Percentiles rank a stretch among this genome's conserved stretches.
Evolutionary conservation across 2,113 vertebrate genomes (phyloP).

Genomic region (Mormyrus iriodes): DNA sequence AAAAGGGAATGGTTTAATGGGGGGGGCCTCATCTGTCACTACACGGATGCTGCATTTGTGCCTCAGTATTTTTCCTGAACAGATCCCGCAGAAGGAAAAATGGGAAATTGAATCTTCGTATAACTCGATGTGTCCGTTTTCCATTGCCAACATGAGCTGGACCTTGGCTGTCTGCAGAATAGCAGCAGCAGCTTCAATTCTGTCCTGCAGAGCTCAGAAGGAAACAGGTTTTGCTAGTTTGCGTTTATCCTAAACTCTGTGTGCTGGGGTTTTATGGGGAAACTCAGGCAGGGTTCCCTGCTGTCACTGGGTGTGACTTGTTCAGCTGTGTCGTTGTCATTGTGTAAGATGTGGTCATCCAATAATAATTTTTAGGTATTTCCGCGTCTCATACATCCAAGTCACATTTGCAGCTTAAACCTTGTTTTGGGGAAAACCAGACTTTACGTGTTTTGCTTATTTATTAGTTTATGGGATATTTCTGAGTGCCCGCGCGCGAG

Average conservation of each 20-base stretch:
- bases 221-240: background rate
- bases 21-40: background rate
- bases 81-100: background rate
- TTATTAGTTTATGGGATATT: too few relatives aligned
- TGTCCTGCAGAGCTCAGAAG: background rate
- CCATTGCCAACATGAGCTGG: background rate
- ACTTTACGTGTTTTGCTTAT: background rate
- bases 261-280: background rate
- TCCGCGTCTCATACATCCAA: background rate
- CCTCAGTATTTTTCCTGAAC: background rate
- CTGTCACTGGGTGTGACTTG: background rate
- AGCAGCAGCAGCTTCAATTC: conserved; percentile 19
- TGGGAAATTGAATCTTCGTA: background rate
- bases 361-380: background rate
- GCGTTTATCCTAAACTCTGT: background rate
- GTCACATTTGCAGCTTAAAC: background rate
- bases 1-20: background rate
- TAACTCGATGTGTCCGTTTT: background rate
- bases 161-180: conserved; percentile 31
- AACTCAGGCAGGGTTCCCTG: background rate
- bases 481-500: too few relatives aligned
- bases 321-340: background rate
- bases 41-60: background rate
- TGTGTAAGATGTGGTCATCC: background rate
- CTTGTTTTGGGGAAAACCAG: background rate